Percentiles rank a stretch among this genome's conserved stretches.
Conservation (phyloP, 2,797 vertebrate genomes). For the Mionectes olivaceus region DNA sequence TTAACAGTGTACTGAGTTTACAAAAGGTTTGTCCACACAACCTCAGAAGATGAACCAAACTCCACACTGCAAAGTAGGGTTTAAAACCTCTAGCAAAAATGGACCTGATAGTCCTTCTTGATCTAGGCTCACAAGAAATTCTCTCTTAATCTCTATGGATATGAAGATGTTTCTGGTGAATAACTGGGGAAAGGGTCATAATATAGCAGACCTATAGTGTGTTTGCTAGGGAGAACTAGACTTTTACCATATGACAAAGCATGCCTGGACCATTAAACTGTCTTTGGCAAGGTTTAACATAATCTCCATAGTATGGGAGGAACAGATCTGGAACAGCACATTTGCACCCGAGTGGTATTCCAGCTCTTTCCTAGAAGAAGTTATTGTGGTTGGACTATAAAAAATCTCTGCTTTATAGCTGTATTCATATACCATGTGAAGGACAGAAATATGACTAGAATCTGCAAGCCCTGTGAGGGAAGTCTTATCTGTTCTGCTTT, state of each 20-base stretch:
- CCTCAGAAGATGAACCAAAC: not conserved
- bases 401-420: not conserved
- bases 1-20: rapidly evolving
- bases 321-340: not conserved
- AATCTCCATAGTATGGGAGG: rapidly evolving
- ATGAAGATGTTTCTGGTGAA: not conserved
- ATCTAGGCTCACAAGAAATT: not conserved
- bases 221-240: rapidly evolving
- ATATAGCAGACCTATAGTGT: not conserved
- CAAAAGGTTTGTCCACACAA: not conserved
- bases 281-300: not conserved
- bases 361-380: not conserved
- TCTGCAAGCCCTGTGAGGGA: not conserved
- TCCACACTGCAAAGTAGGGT: not conserved
- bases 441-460: not conserved
- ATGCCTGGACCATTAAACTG: not conserved
- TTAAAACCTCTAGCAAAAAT: not conserved
- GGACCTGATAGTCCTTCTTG: not conserved
- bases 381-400: not conserved
- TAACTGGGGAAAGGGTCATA: not conserved
- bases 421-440: rapidly evolving
- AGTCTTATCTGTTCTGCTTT: not conserved
- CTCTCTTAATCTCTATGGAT: not conserved
- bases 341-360: not conserved
- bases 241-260: not conserved